Conservation (phyloP, 2,113 vertebrate genomes). For the Tamias sibiricus region DNA sequence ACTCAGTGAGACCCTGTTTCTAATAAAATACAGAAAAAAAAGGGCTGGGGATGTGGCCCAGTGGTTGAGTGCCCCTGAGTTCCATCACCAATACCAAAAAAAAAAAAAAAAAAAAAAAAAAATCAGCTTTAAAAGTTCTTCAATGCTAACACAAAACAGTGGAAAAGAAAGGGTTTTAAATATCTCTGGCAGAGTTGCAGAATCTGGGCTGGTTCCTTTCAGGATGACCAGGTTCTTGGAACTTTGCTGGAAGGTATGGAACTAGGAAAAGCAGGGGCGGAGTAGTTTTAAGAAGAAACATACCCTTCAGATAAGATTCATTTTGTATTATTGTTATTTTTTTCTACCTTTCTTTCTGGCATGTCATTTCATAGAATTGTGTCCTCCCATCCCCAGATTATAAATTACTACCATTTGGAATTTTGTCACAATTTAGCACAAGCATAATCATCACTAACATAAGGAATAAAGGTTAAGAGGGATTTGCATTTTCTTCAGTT, state of each 20-base stretch:
- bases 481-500: not conserved
- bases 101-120: too few relatives aligned
- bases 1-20: too few relatives aligned
- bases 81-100: too few relatives aligned
- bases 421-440: not conserved
- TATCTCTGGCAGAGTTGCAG: not conserved
- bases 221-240: not conserved
- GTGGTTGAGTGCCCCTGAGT: too few relatives aligned
- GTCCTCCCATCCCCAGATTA: not conserved
- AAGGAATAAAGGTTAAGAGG: not conserved
- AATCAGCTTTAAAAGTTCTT: too few relatives aligned
- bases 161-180: not conserved
- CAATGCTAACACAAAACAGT: not conserved
- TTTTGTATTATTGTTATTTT: not conserved
- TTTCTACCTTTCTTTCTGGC: not conserved
- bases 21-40: too few relatives aligned
- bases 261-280: not conserved
- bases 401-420: not conserved
- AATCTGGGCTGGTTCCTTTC: not conserved
- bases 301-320: not conserved
- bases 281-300: not conserved
- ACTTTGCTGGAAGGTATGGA: not conserved
- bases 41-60: too few relatives aligned
- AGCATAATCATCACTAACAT: not conserved
- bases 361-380: conserved; percentile 6